Evolutionary conservation across 2,113 vertebrate genomes (phyloP).

Genomic region (Toxotes chatareus): DNA sequence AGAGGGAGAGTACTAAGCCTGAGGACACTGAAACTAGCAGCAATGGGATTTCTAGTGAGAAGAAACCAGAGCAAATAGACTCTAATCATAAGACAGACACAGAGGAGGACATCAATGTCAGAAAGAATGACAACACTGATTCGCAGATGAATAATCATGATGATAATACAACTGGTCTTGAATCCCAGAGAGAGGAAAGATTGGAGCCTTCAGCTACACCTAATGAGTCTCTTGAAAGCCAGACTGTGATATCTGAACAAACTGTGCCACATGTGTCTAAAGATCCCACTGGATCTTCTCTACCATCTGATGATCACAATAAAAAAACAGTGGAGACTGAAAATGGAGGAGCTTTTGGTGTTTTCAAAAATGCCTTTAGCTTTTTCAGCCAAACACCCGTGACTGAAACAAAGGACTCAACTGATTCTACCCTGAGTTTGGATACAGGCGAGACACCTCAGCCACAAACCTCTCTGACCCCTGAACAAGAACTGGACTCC

Average conservation of each 20-base stretch:
- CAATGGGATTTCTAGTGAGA: neutral
- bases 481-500: conserved; percentile 26
- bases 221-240: neutral
- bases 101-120: neutral
- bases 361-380: conserved; percentile 59
- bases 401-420: neutral
- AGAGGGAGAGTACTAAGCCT: neutral
- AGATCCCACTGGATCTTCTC: neutral
- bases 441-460: neutral
- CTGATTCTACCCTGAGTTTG: conserved; percentile 11
- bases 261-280: neutral
- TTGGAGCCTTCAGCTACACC: neutral
- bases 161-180: neutral
- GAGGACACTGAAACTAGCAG: conserved; percentile 7
- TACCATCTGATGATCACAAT: neutral
- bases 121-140: conserved; percentile 3
- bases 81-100: neutral
- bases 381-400: conserved; percentile 43
- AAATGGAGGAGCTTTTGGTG: conserved; percentile 38
- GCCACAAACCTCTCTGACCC: neutral
- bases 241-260: conserved; percentile 24
- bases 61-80: neutral
- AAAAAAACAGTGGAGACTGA: neutral
- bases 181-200: neutral
- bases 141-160: neutral